A percentile compares a stretch with the other conserved stretches of the same genome.
Evolutionary conservation across 1,140 invertebrate genomes (phyloP).

Genomic region (Geopemphigus sp.): DNA sequence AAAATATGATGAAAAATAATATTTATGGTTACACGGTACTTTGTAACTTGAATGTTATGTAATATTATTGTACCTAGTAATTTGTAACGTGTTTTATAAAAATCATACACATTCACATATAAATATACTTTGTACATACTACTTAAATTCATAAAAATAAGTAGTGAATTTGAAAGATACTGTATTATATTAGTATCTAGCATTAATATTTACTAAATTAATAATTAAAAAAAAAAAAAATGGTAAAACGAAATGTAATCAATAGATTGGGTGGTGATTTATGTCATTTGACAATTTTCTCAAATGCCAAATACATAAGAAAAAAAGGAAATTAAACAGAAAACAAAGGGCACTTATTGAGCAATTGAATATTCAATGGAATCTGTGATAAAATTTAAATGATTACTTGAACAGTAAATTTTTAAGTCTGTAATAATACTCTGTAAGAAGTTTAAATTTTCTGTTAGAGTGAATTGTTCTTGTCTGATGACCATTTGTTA

Average conservation of each 20-base stretch:
- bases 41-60: slow-evolving; percentile 37
- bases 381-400: background rate
- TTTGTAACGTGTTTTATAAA: slow-evolving; percentile 8
- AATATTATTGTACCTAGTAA: slow-evolving; percentile 45
- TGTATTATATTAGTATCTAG: background rate
- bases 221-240: slow-evolving; percentile 10
- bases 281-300: slow-evolving; percentile 14
- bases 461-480: too few species aligned
- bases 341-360: slow-evolving; percentile 1
- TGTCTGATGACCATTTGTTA: background rate
- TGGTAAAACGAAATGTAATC: slow-evolving; percentile 31
- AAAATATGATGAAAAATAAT: background rate
- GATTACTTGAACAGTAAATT: background rate
- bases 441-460: background rate
- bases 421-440: background rate
- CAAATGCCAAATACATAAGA: slow-evolving; percentile 31
- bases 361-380: slow-evolving; percentile 14
- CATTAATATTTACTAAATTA: slow-evolving; percentile 26
- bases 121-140: slow-evolving; percentile 2
- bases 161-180: slow-evolving; percentile 18
- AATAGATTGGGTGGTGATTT: slow-evolving; percentile 7
- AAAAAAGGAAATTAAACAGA: background rate
- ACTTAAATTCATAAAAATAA: slow-evolving; percentile 35
- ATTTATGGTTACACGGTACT: slow-evolving; percentile 34
- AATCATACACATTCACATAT: slow-evolving; percentile 2